Base-by-base conservation (phyloP, 2,888 invertebrate species). In the Lobophora halterata region DNA sequence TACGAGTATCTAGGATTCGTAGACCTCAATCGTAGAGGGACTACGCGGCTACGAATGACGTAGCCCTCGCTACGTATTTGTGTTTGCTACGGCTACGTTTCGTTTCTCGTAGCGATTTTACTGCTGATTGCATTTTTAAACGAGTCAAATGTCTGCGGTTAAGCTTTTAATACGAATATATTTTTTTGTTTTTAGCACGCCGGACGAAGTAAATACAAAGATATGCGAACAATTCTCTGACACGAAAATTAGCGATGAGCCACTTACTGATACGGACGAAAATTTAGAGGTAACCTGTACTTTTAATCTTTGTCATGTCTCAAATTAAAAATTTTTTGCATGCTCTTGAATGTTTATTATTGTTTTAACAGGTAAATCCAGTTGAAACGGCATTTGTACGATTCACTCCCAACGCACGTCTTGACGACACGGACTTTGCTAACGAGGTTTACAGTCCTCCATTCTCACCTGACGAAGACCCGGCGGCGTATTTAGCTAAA, bases 371-470 rank as follows among this genome's bases (percentile, higher is more conserved):
- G 77, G 73, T 90, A 32, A 92, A 93, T 57, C 90, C 92, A 7
- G 90, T 91, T 51, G 91, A 93, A 61, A 86, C 94, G 63, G 95
- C 96, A 14, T 92, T 93, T 56, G 93, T 96, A 13, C 93, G 93
- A 50, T 96, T 94, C 61, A 92, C 91, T 3, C 96, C 96, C 6
- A 89, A 90, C 33, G 76, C 80, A 7, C 91, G 90, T 43, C 77
- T 88, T 36, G 86, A 81, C 3, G 90, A 93, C 63, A 89, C 91
- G 1, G 91, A 92, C 52, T 95, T 91, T 65, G 93, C 95, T n/a
- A 94, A 95, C 61, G 94, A 95, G 79, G 89, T 94, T 7, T 95
- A 93, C 69, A 93, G 90, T 69, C 95, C 95, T 11, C 92, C 94
- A 35, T 61, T 89, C 41, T 74, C 81, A 25, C 87, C 89, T 32